These are phyloP conservation scores for Cherax quadricarinatus DNA, from an alignment of 1,140 invertebrate species.

Conservation along the genomic window DNA sequence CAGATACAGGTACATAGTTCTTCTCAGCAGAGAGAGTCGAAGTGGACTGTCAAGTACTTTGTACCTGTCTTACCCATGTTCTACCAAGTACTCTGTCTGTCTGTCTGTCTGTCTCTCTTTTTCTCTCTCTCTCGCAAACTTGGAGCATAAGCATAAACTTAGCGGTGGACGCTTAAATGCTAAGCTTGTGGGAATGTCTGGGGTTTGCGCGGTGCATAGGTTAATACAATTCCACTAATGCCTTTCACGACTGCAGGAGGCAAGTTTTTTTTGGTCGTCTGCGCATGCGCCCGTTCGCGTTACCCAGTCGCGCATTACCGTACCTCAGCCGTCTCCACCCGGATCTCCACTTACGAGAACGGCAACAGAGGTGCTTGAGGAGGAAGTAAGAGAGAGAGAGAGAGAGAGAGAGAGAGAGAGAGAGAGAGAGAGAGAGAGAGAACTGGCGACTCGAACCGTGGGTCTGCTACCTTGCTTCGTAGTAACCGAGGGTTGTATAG, in stretches of 20 bases:
- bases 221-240: slow-evolving; percentile 69
- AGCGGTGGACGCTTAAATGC: slow-evolving; percentile 27
- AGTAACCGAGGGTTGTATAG: too few species aligned
- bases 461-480: too few species aligned
- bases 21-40: too few species aligned
- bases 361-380: not conserved
- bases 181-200: slow-evolving; percentile 57
- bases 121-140: slow-evolving; percentile 10
- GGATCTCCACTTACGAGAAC: not conserved
- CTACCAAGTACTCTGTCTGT: not conserved
- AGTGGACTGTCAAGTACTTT: not conserved
- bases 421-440: too few species aligned
- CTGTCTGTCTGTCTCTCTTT: not conserved
- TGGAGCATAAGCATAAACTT: slow-evolving; percentile 61
- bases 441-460: too few species aligned
- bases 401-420: too few species aligned
- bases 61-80: not conserved
- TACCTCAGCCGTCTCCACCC: not conserved
- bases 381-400: too few species aligned
- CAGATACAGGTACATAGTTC: too few species aligned
- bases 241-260: slow-evolving; percentile 50
- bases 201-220: slow-evolving; percentile 59
- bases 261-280: slow-evolving; percentile 20
- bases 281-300: slow-evolving; percentile 42
- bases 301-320: not conserved